These are phyloP conservation scores for Falco cherrug DNA, from an alignment of 2,797 vertebrate species.

Conservation along the genomic window DNA sequence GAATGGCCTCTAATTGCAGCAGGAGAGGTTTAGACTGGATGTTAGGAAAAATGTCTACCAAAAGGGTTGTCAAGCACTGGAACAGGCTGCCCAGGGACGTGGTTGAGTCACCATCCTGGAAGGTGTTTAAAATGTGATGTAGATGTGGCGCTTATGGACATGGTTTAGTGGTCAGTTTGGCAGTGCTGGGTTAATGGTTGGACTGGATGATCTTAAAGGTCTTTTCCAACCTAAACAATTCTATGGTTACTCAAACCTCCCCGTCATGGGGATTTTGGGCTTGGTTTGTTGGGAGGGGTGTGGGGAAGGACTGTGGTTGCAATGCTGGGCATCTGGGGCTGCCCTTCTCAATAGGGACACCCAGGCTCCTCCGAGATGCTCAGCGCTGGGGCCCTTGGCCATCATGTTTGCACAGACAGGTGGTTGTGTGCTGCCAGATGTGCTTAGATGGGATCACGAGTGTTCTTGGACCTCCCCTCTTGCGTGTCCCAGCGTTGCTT, in stretches of 20 bases:
- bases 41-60: neutral
- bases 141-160: neutral
- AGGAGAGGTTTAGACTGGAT: neutral
- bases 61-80: neutral
- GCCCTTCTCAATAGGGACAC: neutral
- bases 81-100: neutral
- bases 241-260: neutral
- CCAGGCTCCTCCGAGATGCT: neutral
- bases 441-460: neutral
- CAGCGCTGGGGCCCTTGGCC: neutral
- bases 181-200: neutral
- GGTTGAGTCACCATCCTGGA: neutral
- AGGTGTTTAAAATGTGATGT: neutral
- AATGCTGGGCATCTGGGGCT: neutral
- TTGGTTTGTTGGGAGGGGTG: neutral
- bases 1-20: neutral
- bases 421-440: neutral
- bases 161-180: neutral
- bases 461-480: neutral
- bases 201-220: neutral
- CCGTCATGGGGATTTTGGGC: neutral
- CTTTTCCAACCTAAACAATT: neutral
- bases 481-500: neutral
- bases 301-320: neutral
- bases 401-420: fast-evolving